Evolutionary conservation across 2,797 vertebrate species (phyloP).

Genomic region (Rachycentron canadum): DNA sequence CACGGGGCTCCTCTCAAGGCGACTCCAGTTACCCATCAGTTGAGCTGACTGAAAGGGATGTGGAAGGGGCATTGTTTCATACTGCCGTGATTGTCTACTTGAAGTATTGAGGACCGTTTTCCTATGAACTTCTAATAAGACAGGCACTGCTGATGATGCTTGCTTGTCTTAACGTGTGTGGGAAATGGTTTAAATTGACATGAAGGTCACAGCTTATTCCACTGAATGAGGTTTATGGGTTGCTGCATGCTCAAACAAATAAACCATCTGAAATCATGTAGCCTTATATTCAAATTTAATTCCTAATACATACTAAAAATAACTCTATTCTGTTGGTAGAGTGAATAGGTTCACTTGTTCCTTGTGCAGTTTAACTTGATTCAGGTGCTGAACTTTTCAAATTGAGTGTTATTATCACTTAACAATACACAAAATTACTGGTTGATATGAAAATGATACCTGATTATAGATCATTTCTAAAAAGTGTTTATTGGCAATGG

Average conservation of each 20-base stretch:
- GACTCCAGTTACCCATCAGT: constrained; percentile 84
- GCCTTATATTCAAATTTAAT: background rate
- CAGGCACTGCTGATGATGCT: no score
- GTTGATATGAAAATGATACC: background rate
- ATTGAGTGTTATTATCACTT: background rate
- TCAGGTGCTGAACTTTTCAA: background rate
- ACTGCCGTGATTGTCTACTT: constrained; percentile 41
- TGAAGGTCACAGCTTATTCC: constrained; percentile 20
- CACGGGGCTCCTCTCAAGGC: constrained; percentile 82
- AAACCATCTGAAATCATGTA: background rate
- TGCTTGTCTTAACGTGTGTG: constrained; percentile 15
- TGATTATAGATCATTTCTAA: background rate
- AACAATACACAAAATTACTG: background rate
- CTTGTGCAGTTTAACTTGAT: background rate
- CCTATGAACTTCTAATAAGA: background rate
- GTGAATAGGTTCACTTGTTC: background rate
- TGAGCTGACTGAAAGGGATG: constrained; percentile 52
- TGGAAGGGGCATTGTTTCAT: constrained; percentile 66
- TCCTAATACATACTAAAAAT: background rate
- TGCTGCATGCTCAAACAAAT: background rate
- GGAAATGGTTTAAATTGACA: constrained; percentile 21
- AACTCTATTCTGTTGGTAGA: background rate
- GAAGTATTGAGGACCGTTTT: constrained; percentile 8
- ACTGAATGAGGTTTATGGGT: constrained; percentile 9
- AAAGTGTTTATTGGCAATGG: background rate